phyloP scores from a whole-genome alignment of 1,140 invertebrate species.

The Sinonovacula constricta region DNA sequence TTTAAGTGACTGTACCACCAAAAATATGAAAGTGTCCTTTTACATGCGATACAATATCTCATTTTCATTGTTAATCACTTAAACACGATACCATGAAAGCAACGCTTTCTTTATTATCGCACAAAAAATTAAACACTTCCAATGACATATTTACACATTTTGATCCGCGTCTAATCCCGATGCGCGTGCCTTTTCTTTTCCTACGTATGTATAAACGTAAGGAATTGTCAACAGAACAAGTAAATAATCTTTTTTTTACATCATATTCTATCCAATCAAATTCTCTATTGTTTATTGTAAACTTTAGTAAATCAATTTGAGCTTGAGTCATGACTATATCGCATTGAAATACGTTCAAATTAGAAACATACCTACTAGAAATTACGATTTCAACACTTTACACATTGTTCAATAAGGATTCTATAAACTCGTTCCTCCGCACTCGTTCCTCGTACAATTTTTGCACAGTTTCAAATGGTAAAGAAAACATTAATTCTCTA shows the following conservation, averaged over 20 bases:
- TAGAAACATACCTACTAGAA: not conserved
- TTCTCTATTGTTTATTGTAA: not conserved
- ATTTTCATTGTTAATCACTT: not conserved
- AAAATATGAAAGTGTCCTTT: not conserved
- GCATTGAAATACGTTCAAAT: not conserved
- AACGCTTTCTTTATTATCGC: not conserved
- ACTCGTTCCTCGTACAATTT: not conserved
- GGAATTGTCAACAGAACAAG: not conserved
- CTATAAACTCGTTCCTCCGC: not conserved
- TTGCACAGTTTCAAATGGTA: not conserved
- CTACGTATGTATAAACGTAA: not conserved
- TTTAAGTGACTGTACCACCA: not conserved
- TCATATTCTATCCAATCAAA: not conserved
- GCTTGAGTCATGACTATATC: not conserved
- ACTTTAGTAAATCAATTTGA: not conserved
- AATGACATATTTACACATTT: slow-evolving; percentile 1
- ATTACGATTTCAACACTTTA: not conserved
- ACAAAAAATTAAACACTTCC: not conserved
- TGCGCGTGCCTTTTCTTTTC: not conserved
- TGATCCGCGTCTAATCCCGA: not conserved
- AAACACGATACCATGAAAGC: not conserved
- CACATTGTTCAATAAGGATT: not conserved
- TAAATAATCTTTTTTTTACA: not conserved
- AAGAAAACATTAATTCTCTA: not conserved
- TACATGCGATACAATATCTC: not conserved